Percentiles rank a stretch among this genome's conserved stretches.
phyloP scores from a whole-genome alignment of 92 coral and sea anemone species.

The Porites cylindrica region DNA sequence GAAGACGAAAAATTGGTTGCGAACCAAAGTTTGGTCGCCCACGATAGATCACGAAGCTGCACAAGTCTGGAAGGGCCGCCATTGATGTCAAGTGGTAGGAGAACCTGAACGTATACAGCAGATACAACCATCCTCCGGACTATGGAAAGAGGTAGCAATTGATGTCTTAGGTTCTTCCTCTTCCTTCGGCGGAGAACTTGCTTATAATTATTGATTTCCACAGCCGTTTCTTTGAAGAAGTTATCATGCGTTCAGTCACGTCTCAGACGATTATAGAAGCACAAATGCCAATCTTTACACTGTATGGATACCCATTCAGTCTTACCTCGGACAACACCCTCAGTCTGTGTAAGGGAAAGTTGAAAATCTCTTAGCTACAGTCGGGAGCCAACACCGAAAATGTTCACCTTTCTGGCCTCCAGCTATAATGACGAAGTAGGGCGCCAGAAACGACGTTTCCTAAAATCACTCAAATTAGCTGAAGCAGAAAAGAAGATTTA shows the following conservation, averaged over 20 bases:
- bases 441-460: conserved; percentile 47
- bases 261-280: conserved; percentile 40
- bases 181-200: conserved; percentile 58
- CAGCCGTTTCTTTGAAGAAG: conserved; percentile 63
- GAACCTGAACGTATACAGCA: conserved; percentile 61
- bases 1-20: conserved; percentile 45
- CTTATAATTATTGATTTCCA: conserved; percentile 60
- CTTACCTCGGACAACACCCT: conserved; percentile 51
- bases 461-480: conserved; percentile 51
- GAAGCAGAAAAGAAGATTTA: conserved; percentile 51
- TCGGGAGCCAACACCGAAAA: conserved; percentile 41
- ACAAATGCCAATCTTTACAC: conserved; percentile 43
- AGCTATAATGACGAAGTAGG: conserved; percentile 55
- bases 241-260: conserved; percentile 49
- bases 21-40: conserved; percentile 79
- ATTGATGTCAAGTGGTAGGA: conserved; percentile 60
- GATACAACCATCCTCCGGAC: conserved; percentile 53
- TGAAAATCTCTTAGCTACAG: neutral
- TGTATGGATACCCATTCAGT: conserved; percentile 43
- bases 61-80: conserved; percentile 61
- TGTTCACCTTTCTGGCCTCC: conserved; percentile 58
- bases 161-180: conserved; percentile 54
- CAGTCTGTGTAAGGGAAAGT: conserved; percentile 48
- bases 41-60: conserved; percentile 59
- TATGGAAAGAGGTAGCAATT: conserved; percentile 54